Base-by-base conservation (phyloP, 2,888 invertebrate genomes). In the Andrena flavipes region DNA sequence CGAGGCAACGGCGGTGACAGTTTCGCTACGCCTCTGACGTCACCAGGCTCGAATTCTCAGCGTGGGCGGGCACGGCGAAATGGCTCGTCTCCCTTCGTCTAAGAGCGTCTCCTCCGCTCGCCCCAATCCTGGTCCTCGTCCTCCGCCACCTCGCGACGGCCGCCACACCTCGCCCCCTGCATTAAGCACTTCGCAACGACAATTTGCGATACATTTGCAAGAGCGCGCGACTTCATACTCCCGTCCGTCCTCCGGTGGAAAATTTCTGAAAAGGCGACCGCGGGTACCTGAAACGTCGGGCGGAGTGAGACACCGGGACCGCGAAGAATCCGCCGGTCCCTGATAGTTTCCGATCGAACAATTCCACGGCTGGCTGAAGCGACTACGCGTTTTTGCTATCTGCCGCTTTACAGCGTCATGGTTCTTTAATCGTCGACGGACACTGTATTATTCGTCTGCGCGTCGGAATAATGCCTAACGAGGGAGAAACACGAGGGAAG, bases 131-230 rank as follows among this genome's bases (percentile, higher is more conserved):
- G 84, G 81, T 87, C 87, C 88, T 87, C 86, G 76, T 77, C 73
- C 67, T 65, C 77, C 81, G 70, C 83, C 78, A 76, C 75, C 82
- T 76, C 85, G 56, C 56, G 71, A 75, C 78, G 81, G 71, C 71
- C 81, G 68, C 75, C 80, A 76, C 70, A 69, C 79, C 86, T 78
- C 88, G 87, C 89, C 91, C 90, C 89, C 88, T 91, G 90, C 93
- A 93, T 93, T 93, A 93, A 93, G 93, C 92, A 93, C 93, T 93
- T 91, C 87, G 90, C 89, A 88, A 88, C 92, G 92, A 93, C 94
- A 93, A 94, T 94, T 94, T 93, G 88, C 91, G 92, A 93, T 93
- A 94, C 93, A 94, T 93, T 94, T 93, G 92, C 91, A 77, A 76
- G 75, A 80, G 84, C 83, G 84, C 87, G 85, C 77, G 89, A 88